Conservation (phyloP, 2,797 vertebrate genomes). For the Oophaga sylvatica region DNA sequence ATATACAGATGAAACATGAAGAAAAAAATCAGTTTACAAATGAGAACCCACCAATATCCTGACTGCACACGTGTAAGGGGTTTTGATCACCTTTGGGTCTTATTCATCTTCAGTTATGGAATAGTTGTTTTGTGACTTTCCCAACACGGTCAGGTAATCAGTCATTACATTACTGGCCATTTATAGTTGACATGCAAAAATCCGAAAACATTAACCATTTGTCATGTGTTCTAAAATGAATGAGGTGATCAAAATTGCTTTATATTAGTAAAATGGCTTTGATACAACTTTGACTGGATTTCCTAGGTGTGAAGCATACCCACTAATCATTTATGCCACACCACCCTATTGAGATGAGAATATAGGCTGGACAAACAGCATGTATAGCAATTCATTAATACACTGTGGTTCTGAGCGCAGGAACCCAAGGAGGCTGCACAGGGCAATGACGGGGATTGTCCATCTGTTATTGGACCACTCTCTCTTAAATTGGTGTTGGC, state of each 20-base stretch:
- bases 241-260: neutral
- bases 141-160: neutral
- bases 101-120: neutral
- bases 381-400: neutral
- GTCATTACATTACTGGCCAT: conserved; percentile 4
- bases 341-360: neutral
- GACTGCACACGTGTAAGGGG: neutral
- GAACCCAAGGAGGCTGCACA: too few species aligned
- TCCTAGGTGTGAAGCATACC: neutral
- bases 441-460: too few species aligned
- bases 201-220: neutral
- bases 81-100: neutral
- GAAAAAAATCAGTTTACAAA: neutral
- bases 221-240: neutral
- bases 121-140: neutral
- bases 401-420: neutral
- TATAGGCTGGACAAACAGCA: neutral
- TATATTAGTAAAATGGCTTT: neutral
- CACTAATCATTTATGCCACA: neutral
- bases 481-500: neutral
- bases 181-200: neutral
- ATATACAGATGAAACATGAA: neutral
- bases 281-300: neutral
- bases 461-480: neutral
- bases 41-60: neutral